Percentiles rank a stretch among this genome's conserved stretches.
Conservation (phyloP, 1,140 invertebrate species). For the Drosophila obscura region DNA sequence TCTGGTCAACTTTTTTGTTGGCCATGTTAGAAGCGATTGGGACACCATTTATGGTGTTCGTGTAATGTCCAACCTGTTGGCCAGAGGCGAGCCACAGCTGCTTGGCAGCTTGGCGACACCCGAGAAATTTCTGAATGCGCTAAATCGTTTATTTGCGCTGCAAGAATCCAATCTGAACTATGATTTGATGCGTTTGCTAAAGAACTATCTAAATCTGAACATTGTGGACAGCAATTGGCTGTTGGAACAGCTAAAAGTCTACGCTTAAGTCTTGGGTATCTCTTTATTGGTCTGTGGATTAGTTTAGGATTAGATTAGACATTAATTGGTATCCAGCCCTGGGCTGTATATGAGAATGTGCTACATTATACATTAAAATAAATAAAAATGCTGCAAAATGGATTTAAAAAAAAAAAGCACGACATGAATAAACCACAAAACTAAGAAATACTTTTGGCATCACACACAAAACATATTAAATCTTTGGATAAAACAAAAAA, state of each 20-base stretch:
- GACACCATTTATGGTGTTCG: conserved; percentile 48
- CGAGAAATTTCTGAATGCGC: conserved; percentile 2
- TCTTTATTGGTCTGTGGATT: conserved; percentile 25
- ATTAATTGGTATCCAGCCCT: not conserved
- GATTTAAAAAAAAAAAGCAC: no score
- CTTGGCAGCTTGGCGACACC: conserved; percentile 3
- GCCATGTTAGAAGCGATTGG: not conserved
- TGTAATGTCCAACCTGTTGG: conserved; percentile 61
- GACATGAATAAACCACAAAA: not conserved
- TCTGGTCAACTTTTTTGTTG: conserved; percentile 32
- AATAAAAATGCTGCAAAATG: conserved; percentile 11
- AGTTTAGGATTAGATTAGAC: not conserved
- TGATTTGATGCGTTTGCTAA: conserved; percentile 51
- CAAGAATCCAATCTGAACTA: conserved; percentile 18
- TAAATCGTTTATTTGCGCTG: conserved; percentile 61
- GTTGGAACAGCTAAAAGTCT: conserved; percentile 33
- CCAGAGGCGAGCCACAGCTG: conserved; percentile 3
- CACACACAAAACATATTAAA: not conserved
- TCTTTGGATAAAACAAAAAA: conserved; percentile 2
- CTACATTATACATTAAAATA: conserved; percentile 2
- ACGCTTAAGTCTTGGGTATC: conserved; percentile 30
- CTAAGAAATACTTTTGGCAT: conserved; percentile 1
- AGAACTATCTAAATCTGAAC: conserved; percentile 29
- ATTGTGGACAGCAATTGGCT: conserved; percentile 16
- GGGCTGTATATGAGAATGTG: conserved; percentile 9